phyloP scores from a whole-genome alignment of 1,140 invertebrate genomes.

The Drosophila ficusphila region DNA sequence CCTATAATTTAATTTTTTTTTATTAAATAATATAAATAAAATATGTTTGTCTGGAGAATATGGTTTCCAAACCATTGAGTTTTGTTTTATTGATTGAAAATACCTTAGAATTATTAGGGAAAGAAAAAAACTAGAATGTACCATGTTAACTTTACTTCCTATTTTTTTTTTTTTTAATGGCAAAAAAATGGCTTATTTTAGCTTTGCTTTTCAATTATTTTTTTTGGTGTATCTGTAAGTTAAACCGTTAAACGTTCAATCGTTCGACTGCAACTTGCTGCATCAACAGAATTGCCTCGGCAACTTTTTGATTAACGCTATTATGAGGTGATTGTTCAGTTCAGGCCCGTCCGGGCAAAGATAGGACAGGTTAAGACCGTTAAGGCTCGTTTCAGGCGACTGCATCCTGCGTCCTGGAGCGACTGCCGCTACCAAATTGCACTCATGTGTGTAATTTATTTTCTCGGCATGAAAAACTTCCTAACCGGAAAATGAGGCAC shows the following conservation, averaged over 20 bases:
- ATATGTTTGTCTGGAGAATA: too few species aligned
- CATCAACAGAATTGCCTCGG: slow-evolving; percentile 51
- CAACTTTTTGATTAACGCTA: slow-evolving; percentile 82
- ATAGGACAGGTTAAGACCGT: slow-evolving; percentile 59
- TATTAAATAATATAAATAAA: too few species aligned
- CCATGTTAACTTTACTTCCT: too few species aligned
- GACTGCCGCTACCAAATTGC: slow-evolving; percentile 62
- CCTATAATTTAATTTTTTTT: too few species aligned
- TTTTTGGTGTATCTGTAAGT: slow-evolving; percentile 12
- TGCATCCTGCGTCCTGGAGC: slow-evolving; percentile 40
- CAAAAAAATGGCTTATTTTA: too few species aligned
- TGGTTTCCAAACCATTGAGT: too few species aligned
- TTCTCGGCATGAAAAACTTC: slow-evolving; percentile 81
- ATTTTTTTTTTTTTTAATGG: too few species aligned
- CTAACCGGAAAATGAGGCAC: slow-evolving; percentile 82
- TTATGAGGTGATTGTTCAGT: slow-evolving; percentile 81
- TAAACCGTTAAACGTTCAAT: slow-evolving; percentile 64
- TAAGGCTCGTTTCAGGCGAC: slow-evolving; percentile 21
- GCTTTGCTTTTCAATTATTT: slow-evolving; percentile 1
- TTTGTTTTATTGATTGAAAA: too few species aligned
- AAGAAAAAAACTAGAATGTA: too few species aligned
- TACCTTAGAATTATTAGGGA: too few species aligned
- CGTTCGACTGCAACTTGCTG: slow-evolving; percentile 50
- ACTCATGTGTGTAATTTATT: slow-evolving; percentile 83
- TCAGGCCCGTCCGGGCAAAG: slow-evolving; percentile 35